These are phyloP conservation scores for Perizoma flavofasciatum DNA, from an alignment of 2,888 invertebrate genomes.

Conservation along the genomic window DNA sequence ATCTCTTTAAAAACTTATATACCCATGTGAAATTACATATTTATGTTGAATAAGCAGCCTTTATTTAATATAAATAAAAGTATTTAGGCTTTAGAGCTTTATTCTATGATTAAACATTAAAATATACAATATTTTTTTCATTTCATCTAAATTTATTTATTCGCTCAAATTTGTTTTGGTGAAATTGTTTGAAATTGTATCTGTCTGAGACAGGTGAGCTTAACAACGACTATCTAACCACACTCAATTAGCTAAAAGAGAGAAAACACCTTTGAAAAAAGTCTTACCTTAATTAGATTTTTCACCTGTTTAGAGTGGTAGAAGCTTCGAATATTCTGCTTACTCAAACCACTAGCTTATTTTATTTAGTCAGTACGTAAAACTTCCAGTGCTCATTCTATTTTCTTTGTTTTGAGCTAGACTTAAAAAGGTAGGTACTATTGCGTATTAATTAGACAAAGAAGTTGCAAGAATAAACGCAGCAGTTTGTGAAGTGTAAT, in stretches of 20 bases:
- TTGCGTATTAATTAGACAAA: constrained; percentile 16
- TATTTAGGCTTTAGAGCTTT: constrained; percentile 10
- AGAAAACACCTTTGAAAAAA: constrained; percentile 11
- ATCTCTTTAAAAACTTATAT: too few species aligned
- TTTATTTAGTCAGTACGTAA: constrained; percentile 5
- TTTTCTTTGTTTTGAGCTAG: constrained; percentile 23
- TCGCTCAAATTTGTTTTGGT: constrained; percentile 7
- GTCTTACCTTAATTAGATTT: constrained; percentile 19
- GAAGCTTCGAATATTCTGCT: constrained; percentile 13
- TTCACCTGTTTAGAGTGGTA: constrained; percentile 17
- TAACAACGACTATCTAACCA: constrained; percentile 1
- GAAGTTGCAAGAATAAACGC: constrained; percentile 20
- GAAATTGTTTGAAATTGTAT: constrained; percentile 10
- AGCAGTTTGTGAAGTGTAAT: constrained; percentile 2
- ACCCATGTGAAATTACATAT: constrained; percentile 8
- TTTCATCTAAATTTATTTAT: constrained; percentile 13
- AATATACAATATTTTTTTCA: constrained; percentile 10
- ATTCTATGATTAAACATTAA: constrained; percentile 22
- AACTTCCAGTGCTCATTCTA: constrained; percentile 3
- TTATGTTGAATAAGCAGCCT: constrained; percentile 17
- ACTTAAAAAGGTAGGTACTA: constrained; percentile 11
- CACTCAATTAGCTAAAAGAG: background rate
- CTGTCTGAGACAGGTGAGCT: constrained; percentile 15
- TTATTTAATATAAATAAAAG: constrained; percentile 17
- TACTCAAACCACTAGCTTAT: constrained; percentile 10